Evolutionary conservation across 2,888 invertebrate genomes (phyloP).

Genomic region (Perdita meconis): DNA sequence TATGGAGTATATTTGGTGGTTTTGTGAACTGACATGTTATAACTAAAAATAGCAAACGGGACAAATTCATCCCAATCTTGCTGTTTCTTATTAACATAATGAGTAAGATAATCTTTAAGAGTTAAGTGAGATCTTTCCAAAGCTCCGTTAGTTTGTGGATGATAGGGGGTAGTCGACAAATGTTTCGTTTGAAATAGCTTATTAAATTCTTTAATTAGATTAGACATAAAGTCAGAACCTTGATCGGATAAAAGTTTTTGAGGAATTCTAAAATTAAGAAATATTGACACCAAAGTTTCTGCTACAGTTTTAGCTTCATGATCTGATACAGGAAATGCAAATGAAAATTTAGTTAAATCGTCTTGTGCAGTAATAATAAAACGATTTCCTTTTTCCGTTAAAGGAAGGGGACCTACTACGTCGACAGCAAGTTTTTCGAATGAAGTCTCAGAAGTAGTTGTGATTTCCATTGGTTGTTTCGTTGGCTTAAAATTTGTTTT

Average conservation of each 20-base stretch:
- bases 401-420: background rate
- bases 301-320: slow-evolving; percentile 1
- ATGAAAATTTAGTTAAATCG: background rate
- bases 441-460: background rate
- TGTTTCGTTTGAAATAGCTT: no score
- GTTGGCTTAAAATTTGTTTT: background rate
- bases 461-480: background rate
- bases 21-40: background rate
- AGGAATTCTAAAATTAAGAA: background rate
- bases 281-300: background rate
- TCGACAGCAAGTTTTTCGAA: no score
- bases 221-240: background rate
- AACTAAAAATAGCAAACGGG: background rate
- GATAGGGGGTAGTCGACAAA: no score
- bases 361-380: slow-evolving; percentile 2
- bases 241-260: background rate
- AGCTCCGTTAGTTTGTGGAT: no score
- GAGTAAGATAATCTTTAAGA: background rate
- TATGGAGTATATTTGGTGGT: slow-evolving; percentile 5
- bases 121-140: background rate
- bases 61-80: background rate
- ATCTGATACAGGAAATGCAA: slow-evolving; percentile 8
- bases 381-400: slow-evolving; percentile 4
- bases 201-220: slow-evolving; percentile 5
- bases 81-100: background rate